Conservation (phyloP, 2,797 vertebrate genomes). For the Dromococcyx pavoninus region DNA sequence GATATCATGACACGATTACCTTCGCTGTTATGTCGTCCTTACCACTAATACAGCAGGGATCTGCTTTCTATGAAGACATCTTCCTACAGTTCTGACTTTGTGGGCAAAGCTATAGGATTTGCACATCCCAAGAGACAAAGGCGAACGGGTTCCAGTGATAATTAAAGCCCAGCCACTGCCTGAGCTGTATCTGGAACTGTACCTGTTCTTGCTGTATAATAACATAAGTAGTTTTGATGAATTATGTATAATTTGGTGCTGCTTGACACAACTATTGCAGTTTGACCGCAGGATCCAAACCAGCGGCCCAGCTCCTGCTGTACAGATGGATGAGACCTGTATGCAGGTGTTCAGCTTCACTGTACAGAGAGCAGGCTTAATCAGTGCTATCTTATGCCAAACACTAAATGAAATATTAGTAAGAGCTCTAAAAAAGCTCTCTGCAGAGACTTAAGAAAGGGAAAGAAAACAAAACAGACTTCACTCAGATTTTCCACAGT, state of each 20-base stretch:
- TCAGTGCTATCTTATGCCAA: not conserved
- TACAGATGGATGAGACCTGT: not conserved
- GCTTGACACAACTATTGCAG: not conserved
- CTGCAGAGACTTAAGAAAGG: not conserved
- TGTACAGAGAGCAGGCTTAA: not conserved
- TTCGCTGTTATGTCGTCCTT: not conserved
- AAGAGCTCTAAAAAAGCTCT: not conserved
- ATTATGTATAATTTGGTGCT: not conserved
- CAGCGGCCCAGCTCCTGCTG: not conserved
- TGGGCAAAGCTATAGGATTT: not conserved
- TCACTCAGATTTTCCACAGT: fast-evolving
- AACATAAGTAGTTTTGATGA: not conserved
- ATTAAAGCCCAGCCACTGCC: not conserved
- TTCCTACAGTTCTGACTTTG: not conserved
- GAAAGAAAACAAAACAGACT: not conserved
- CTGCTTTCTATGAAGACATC: not conserved
- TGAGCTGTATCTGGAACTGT: not conserved
- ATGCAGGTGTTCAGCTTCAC: not conserved
- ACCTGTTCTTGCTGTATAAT: not conserved
- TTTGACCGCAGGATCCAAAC: not conserved
- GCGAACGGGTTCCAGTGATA: not conserved
- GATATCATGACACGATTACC: not conserved
- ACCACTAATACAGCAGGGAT: not conserved
- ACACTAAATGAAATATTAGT: not conserved
- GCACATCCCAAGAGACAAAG: not conserved